phyloP scores from a whole-genome alignment of 2,113 vertebrate genomes.

The Malurus cyaneus region DNA sequence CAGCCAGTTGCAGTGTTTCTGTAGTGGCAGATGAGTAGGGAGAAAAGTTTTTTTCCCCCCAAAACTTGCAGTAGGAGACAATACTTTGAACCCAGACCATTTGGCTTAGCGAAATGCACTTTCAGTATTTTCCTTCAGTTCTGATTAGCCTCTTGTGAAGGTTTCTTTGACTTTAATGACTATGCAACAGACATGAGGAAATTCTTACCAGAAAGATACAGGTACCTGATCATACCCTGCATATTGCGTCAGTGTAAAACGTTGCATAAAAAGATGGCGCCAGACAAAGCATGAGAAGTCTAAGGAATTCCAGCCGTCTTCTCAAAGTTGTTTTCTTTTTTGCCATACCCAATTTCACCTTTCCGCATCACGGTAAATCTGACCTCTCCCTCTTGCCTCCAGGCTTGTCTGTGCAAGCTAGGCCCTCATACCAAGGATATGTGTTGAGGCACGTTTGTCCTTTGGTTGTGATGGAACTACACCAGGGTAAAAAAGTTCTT shows the following conservation, averaged over 20 bases:
- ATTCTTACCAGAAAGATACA: background rate
- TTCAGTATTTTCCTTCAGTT: background rate
- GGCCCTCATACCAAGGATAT: background rate
- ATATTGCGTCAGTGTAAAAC: background rate
- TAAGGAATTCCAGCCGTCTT: background rate
- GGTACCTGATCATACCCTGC: background rate
- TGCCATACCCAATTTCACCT: background rate
- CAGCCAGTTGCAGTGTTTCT: background rate
- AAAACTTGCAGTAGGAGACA: fast-evolving
- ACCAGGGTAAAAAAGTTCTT: background rate
- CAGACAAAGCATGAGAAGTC: background rate
- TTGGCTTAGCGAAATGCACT: background rate
- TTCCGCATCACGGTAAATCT: background rate
- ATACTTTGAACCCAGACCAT: background rate
- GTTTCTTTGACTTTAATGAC: background rate
- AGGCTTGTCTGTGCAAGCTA: slow-evolving; percentile 12
- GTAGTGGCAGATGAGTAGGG: background rate
- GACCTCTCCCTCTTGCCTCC: slow-evolving; percentile 15
- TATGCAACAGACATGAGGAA: background rate
- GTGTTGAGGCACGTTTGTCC: background rate
- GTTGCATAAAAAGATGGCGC: background rate
- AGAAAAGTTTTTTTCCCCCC: fast-evolving
- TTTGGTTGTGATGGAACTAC: background rate
- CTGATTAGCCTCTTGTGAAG: background rate
- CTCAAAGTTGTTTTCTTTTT: background rate